A percentile compares a stretch with the other conserved stretches of the same genome.
phyloP scores from a whole-genome alignment of 1,140 invertebrate species.

The Cryptotermes secundus region DNA sequence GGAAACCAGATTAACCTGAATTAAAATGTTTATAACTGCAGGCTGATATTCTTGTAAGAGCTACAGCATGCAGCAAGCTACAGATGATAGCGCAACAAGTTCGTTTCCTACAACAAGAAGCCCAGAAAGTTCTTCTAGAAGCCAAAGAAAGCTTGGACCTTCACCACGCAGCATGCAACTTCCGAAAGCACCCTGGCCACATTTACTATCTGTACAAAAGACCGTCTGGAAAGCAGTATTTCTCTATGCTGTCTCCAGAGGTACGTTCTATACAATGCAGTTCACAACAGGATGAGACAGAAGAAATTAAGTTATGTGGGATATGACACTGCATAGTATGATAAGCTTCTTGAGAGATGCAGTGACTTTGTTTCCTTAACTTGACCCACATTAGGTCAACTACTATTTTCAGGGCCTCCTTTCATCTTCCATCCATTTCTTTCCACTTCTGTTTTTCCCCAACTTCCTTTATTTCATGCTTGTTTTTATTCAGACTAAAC shows the following conservation, averaged over 20 bases:
- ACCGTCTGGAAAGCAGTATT: constrained; percentile 62
- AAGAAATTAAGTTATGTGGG: too few species aligned
- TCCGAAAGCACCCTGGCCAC: constrained; percentile 67
- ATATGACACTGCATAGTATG: too few species aligned
- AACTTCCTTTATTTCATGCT: too few species aligned
- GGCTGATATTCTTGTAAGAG: constrained; percentile 62
- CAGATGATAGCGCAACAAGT: constrained; percentile 70
- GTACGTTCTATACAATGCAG: constrained; percentile 51
- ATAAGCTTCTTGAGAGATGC: too few species aligned
- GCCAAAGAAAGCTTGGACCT: constrained; percentile 58
- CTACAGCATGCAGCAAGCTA: constrained; percentile 62
- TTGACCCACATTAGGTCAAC: too few species aligned
- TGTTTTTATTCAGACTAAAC: too few species aligned
- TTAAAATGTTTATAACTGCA: constrained; percentile 38
- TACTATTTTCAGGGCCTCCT: too few species aligned
- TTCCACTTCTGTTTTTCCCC: too few species aligned
- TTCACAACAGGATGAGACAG: too few species aligned
- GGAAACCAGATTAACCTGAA: not conserved
- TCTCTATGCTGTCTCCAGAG: constrained; percentile 72
- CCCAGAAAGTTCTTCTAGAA: constrained; percentile 61
- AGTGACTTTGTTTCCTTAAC: too few species aligned
- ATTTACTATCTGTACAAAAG: constrained; percentile 71
- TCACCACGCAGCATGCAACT: constrained; percentile 70
- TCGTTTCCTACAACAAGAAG: constrained; percentile 63
- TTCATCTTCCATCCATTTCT: too few species aligned